Evolutionary conservation across 2,113 vertebrate genomes (phyloP).

Genomic region (Holacanthus passer): DNA sequence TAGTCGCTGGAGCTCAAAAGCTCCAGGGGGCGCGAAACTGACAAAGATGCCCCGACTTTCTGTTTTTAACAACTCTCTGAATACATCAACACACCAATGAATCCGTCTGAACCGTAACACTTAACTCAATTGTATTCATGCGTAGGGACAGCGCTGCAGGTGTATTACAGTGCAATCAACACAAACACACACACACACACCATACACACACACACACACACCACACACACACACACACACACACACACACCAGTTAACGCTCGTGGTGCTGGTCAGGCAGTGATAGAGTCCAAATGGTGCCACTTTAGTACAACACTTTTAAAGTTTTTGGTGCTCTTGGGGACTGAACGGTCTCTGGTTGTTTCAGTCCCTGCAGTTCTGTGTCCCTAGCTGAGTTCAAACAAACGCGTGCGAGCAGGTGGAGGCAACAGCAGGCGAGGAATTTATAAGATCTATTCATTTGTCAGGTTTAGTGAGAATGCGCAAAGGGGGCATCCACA

Average conservation of each 20-base stretch:
- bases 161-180: conserved; percentile 55
- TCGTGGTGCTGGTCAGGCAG: conserved; percentile 74
- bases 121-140: conserved; percentile 53
- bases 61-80: conserved; percentile 49
- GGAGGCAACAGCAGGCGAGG: conserved; percentile 23
- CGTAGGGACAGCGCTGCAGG: conserved; percentile 47
- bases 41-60: conserved; percentile 45
- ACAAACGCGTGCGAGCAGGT: conserved; percentile 17
- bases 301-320: conserved; percentile 66
- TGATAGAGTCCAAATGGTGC: conserved; percentile 66
- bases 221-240: conserved; percentile 32
- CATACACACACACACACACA: conserved; percentile 31
- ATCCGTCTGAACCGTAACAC: conserved; percentile 47
- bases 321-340: conserved; percentile 73
- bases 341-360: conserved; percentile 64
- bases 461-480: background rate
- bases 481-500: background rate
- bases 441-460: background rate
- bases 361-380: conserved; percentile 63
- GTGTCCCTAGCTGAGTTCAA: conserved; percentile 34
- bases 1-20: conserved; percentile 52
- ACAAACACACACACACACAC: conserved; percentile 41
- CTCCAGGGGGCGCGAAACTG: conserved; percentile 47
- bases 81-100: conserved; percentile 58
- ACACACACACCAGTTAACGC: conserved; percentile 48